Evolutionary conservation across 2,888 invertebrate species (phyloP), one percentile per base, ranked within the genome.

Genomic region (Cephus pulcher): DNA sequence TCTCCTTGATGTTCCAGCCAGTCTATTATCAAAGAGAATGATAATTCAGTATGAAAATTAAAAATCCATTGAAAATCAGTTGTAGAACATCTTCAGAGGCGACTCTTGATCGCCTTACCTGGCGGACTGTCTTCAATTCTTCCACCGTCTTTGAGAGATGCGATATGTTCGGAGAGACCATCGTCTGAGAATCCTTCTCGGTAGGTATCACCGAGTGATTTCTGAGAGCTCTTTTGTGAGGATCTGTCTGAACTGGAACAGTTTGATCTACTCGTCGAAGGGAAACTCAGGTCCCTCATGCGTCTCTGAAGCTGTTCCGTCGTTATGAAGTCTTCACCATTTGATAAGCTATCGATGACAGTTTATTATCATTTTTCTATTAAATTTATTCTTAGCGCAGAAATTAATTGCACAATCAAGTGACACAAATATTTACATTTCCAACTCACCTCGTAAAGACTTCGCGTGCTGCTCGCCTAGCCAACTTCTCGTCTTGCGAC

Each of bases 321-420:
- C 40, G 97, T 97, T 80, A 97, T 97, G 86, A 96, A 97, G 86
- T 97, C 96, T 87, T 96, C 96, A 35, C 96, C 97, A 92, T 97
- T 97, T 3, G 97, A 96, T 74, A 97, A 92, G 89, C 97, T 97
- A 83, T 35, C 82, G 84, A 79, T 15, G 40, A 40, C 35, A 76
- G 70, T 75, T 80, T 73, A 32, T 73, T 75, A 76, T 73, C 37
- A 1, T 3, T 6, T 15, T 70, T 11, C 30, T 33, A 33, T 70
- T 11, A 70, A 70, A 30, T 30, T 70, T 34, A 23, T 74, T 34
- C 34, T 74, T 33, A 3, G 4, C 23, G n/a, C 33, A 71, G 23
- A 79, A 73, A 71, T 74, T 33, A 71, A 75, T 33, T n/a, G 74
- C n/a, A 56, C 37, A 34, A 34, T 73, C n/a, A 35, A n/a, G 6